A percentile compares a stretch with the other conserved stretches of the same genome.
Conservation (phyloP, 2,888 invertebrate species). For the Platycheirus rosarum region DNA sequence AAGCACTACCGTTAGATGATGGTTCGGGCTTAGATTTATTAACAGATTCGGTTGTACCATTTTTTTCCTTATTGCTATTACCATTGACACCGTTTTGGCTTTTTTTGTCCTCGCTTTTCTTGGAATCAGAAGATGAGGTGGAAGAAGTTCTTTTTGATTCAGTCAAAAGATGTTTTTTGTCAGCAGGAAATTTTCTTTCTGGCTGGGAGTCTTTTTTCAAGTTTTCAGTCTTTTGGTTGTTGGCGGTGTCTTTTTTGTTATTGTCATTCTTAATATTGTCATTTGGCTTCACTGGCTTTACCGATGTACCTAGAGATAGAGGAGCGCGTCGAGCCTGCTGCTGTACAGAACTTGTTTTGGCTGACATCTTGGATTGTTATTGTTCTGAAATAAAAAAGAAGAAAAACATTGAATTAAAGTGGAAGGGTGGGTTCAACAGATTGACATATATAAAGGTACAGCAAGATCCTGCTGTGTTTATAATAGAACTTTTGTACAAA, state of each 20-base stretch:
- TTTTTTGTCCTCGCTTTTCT: slow-evolving; percentile 76
- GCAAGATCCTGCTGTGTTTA: too few relatives aligned
- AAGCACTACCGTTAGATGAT: slow-evolving; percentile 28
- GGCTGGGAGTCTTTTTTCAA: slow-evolving; percentile 69
- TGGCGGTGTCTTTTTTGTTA: slow-evolving; percentile 68
- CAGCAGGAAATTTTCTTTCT: slow-evolving; percentile 59
- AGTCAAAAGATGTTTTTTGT: slow-evolving; percentile 47
- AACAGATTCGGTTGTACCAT: slow-evolving; percentile 34
- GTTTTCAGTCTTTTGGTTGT: slow-evolving; percentile 73
- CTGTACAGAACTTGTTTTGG: slow-evolving; percentile 78
- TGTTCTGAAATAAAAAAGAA: slow-evolving; percentile 30
- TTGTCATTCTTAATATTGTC: slow-evolving; percentile 58
- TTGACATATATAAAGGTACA: too few relatives aligned
- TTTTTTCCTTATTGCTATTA: slow-evolving; percentile 66
- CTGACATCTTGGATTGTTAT: slow-evolving; percentile 76
- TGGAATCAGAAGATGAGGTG: slow-evolving; percentile 33
- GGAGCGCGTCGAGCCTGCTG: slow-evolving; percentile 77
- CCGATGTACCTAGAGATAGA: slow-evolving; percentile 75
- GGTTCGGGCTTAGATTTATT: slow-evolving; percentile 58
- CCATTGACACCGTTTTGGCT: slow-evolving; percentile 77
- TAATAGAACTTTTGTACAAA: too few relatives aligned
- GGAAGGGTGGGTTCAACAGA: too few relatives aligned
- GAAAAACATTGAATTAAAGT: neutral
- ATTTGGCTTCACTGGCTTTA: slow-evolving; percentile 70
- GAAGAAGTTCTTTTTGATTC: slow-evolving; percentile 40